Conservation (phyloP, 2,113 vertebrate genomes). For the Triplophysa siluroides region DNA sequence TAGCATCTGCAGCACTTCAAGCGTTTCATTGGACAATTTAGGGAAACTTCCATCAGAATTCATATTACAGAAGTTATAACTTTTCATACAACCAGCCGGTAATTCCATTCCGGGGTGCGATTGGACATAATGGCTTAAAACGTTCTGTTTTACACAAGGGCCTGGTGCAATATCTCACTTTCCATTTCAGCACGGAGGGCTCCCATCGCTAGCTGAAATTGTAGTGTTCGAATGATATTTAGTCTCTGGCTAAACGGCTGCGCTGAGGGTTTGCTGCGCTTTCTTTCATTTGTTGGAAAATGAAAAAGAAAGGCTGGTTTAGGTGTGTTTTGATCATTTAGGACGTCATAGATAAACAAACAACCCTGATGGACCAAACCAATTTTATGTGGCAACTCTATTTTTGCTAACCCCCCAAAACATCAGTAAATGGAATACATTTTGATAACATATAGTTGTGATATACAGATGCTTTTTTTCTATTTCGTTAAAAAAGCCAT, state of each 20-base stretch:
- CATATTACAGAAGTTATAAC: background rate
- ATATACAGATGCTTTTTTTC: no score
- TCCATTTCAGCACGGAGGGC: background rate
- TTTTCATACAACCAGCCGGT: background rate
- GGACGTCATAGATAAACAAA: background rate
- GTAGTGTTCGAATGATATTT: background rate
- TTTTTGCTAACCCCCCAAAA: no score
- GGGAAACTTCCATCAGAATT: conserved; percentile 17
- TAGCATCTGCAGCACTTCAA: conserved; percentile 42
- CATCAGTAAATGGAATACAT: no score
- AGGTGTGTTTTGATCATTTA: background rate
- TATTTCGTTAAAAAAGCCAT: no score
- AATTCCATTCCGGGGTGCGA: conserved; percentile 2
- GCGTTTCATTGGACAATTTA: background rate
- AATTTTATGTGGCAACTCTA: background rate
- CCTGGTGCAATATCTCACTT: background rate
- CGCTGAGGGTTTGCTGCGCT: background rate
- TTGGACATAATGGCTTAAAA: conserved; percentile 21
- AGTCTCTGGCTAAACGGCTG: conserved; percentile 8
- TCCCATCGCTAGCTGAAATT: conserved; percentile 14
- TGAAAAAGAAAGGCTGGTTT: background rate
- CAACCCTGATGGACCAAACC: background rate
- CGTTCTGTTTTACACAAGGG: conserved; percentile 17
- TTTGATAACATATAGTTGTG: no score
- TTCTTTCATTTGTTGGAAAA: background rate